These are phyloP conservation scores for Oligia strigilis DNA, from an alignment of 2,888 invertebrate species.

Conservation along the genomic window DNA sequence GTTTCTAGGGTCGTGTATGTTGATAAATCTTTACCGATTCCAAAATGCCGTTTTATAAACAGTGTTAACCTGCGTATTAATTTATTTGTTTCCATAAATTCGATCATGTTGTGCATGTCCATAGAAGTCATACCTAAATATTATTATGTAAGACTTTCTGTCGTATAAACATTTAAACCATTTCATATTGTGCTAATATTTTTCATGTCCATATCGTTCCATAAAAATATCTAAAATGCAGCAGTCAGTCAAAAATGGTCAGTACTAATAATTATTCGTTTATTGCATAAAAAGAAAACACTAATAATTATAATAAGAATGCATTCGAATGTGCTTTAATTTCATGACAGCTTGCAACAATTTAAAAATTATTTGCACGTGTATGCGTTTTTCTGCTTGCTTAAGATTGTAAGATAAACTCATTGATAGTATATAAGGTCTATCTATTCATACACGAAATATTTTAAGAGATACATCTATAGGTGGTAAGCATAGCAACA, in stretches of 20 bases:
- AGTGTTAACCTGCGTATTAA: slow-evolving; percentile 15
- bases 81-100: slow-evolving; percentile 24
- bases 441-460: neutral
- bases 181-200: slow-evolving; percentile 42
- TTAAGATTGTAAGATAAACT: slow-evolving; percentile 4
- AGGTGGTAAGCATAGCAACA: neutral
- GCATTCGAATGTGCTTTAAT: slow-evolving; percentile 40
- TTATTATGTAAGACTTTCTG: slow-evolving; percentile 7
- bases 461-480: neutral
- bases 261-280: slow-evolving; percentile 58
- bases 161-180: slow-evolving; percentile 14
- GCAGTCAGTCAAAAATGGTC: slow-evolving; percentile 81
- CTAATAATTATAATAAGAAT: slow-evolving; percentile 28
- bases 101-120: slow-evolving; percentile 26
- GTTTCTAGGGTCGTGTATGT: slow-evolving; percentile 1
- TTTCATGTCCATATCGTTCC: slow-evolving; percentile 41
- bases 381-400: slow-evolving; percentile 35
- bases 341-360: slow-evolving; percentile 41
- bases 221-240: slow-evolving; percentile 72
- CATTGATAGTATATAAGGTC: neutral
- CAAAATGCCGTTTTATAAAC: slow-evolving; percentile 4
- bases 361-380: slow-evolving; percentile 26
- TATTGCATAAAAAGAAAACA: slow-evolving; percentile 46
- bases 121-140: slow-evolving; percentile 27
- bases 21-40: neutral